Conservation (phyloP, 2,797 vertebrate species). For the Merluccius polli region DNA sequence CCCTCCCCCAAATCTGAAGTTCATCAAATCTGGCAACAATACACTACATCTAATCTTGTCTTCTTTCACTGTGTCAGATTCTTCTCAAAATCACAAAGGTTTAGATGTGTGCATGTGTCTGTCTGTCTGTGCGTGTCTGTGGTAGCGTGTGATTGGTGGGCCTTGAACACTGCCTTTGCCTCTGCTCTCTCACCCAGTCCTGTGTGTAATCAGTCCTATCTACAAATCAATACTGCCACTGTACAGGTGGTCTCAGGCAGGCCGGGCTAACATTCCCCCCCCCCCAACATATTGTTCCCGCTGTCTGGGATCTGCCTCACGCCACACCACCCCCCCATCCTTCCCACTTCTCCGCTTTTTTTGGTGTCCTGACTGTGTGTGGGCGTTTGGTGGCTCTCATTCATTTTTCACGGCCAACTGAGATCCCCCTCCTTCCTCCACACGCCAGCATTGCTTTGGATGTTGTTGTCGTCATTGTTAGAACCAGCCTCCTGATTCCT, state of each 20-base stretch:
- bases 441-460: neutral
- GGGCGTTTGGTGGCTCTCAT: neutral
- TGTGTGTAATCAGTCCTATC: constrained; percentile 68
- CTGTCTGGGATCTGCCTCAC: neutral
- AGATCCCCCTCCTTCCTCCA: neutral
- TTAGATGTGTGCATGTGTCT: neutral
- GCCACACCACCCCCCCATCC: neutral
- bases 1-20: neutral
- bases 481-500: neutral
- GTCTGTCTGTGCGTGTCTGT: constrained; percentile 21
- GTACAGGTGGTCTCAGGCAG: neutral
- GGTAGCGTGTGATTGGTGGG: constrained; percentile 3
- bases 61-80: neutral
- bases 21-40: neutral
- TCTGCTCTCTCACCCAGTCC: constrained; percentile 61
- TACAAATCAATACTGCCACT: constrained; percentile 57
- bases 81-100: neutral
- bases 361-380: neutral
- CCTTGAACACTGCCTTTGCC: constrained; percentile 46
- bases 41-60: neutral
- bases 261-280: too few relatives aligned
- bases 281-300: too few relatives aligned
- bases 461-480: neutral
- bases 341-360: neutral
- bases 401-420: neutral